Conservation (phyloP, 2,888 invertebrate species). For the Thymelicus lineola region DNA sequence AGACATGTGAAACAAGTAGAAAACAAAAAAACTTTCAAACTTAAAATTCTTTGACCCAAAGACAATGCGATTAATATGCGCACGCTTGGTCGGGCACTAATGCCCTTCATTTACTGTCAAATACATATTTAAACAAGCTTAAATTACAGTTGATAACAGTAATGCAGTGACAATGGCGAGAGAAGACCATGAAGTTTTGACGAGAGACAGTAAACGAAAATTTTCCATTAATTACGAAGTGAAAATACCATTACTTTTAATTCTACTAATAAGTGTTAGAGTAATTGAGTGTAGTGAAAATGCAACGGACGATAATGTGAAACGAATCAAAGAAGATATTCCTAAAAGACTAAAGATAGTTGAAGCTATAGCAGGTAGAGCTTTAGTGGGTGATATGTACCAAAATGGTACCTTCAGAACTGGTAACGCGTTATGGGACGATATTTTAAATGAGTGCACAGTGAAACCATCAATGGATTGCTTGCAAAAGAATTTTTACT, state of each 20-base stretch:
- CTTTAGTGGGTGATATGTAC: constrained; percentile 69
- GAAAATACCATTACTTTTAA: constrained; percentile 58
- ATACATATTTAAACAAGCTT: constrained; percentile 47
- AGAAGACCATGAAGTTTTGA: constrained; percentile 43
- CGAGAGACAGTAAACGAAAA: constrained; percentile 42
- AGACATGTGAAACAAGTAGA: constrained; percentile 39
- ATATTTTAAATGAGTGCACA: constrained; percentile 89
- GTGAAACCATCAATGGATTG: constrained; percentile 88
- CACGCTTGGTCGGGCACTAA: constrained; percentile 45
- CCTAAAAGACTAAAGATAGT: constrained; percentile 64
- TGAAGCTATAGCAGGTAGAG: constrained; percentile 67
- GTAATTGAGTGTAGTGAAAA: constrained; percentile 55
- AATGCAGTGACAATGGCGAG: constrained; percentile 66
- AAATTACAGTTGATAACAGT: constrained; percentile 50
- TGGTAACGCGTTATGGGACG: constrained; percentile 90
- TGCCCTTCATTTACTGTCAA: constrained; percentile 47
- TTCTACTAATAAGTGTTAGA: constrained; percentile 58
- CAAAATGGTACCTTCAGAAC: constrained; percentile 80
- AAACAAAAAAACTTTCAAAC: constrained; percentile 52
- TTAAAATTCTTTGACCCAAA: constrained; percentile 46
- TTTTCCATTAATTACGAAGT: constrained; percentile 41
- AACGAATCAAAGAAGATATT: constrained; percentile 55
- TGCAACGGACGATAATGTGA: constrained; percentile 52
- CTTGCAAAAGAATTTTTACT: constrained; percentile 90
- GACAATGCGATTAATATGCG: constrained; percentile 60